Base-by-base conservation (phyloP, 2,888 invertebrate genomes). In the Busseola fusca region DNA sequence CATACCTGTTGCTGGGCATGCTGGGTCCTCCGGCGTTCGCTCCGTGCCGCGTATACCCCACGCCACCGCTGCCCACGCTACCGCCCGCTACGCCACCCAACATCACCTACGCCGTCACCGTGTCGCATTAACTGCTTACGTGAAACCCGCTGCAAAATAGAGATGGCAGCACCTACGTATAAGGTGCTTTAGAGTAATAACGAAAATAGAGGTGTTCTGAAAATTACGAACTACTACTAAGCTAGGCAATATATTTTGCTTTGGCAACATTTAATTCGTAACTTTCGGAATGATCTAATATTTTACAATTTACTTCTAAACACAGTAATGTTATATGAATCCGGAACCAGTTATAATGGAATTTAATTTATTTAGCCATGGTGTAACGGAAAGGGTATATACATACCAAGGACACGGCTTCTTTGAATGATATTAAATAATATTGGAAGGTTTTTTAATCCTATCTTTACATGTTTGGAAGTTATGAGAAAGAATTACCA, bases 1-100 rank as follows among this genome's bases (percentile, higher is more conserved):
- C 98, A 0, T 99, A 98, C 88, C 95, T 98, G 30, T 95, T 99
- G 77, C 96, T 98, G 85, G 94, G 96, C 78, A 96, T 97, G 96
- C 86, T 97, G 64, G 97, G 97, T 0, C 93, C 96, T 0, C 96
- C 96, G 57, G 90, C 96, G 2, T 86, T 87, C 6, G 91, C 94
- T 63, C 96, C 96, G 0, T 97, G 97, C 83, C 90, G 92, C n/a
- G 84, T 91, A 27, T 95, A 95, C 86, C 94, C 95, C 40, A 95
- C 95, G 3, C 93, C 93, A 0, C 88, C 88, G 12, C 85, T 95
- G 25, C 94, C 94, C 5, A 93, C 93, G 1, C 88, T 89, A 10
- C 85, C 95, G 10, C 86, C 86, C 21, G 93, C 95, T 12, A 87
- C 88, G 48, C 82, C 80, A 12, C 69, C 92, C 21, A 84, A 84